Percentiles rank a stretch among this genome's conserved stretches.
These are phyloP conservation scores for Cynaeus angustus DNA, from an alignment of 2,888 invertebrate species.

Conservation along the genomic window DNA sequence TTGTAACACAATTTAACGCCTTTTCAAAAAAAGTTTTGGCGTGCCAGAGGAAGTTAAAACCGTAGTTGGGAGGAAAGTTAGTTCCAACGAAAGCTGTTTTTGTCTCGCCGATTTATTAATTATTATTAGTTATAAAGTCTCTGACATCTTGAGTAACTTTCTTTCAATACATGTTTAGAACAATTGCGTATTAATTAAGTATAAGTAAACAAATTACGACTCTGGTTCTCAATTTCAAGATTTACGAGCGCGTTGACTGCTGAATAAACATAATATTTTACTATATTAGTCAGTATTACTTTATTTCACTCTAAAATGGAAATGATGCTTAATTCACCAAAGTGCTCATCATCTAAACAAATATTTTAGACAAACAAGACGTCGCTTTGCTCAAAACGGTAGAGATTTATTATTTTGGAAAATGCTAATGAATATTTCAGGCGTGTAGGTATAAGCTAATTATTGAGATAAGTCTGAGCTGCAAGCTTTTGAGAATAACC, in stretches of 20 bases:
- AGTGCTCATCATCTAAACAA: constrained; percentile 4
- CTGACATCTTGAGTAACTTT: background rate
- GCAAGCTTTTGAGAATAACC: background rate
- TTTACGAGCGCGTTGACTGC: constrained; percentile 5
- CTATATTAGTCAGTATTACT: constrained; percentile 7
- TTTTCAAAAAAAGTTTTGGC: too few relatives aligned
- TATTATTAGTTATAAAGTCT: too few relatives aligned
- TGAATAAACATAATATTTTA: constrained; percentile 10
- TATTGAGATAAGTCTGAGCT: constrained; percentile 9
- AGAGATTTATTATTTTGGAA: background rate
- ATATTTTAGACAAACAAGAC: constrained; percentile 10
- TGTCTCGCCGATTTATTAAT: too few relatives aligned
- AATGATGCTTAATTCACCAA: constrained; percentile 5
- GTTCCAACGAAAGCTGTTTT: too few relatives aligned
- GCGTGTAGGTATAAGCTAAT: background rate
- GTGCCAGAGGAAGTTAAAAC: too few relatives aligned
- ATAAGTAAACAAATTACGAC: background rate
- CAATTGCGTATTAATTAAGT: background rate
- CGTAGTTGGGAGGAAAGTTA: too few relatives aligned
- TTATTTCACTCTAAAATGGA: constrained; percentile 5
- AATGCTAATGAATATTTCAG: constrained; percentile 9
- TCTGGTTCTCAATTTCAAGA: background rate
- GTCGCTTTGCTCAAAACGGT: background rate
- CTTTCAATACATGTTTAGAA: background rate
- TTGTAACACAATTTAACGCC: background rate